Percentiles rank a stretch among this genome's conserved stretches.
Evolutionary conservation across 2,113 vertebrate species (phyloP).

Genomic region (Leucoraja erinaceus): DNA sequence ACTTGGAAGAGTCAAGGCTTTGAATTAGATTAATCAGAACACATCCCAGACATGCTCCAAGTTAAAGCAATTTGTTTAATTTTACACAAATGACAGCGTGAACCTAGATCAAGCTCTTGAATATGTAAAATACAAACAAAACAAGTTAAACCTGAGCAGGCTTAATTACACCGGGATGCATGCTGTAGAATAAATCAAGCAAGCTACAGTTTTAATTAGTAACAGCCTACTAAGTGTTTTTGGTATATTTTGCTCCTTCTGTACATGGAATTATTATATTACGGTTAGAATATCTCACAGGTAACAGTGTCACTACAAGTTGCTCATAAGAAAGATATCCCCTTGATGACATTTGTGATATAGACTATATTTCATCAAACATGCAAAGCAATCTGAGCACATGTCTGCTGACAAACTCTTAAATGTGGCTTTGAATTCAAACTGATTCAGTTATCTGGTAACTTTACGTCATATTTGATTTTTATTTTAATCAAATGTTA

Average conservation of each 20-base stretch:
- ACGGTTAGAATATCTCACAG: background rate
- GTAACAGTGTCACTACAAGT: background rate
- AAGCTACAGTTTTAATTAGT: background rate
- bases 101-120: background rate
- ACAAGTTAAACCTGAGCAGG: background rate
- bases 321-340: background rate
- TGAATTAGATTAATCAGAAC: slow-evolving; percentile 36
- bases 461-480: background rate
- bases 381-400: background rate
- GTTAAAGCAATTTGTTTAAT: slow-evolving; percentile 15
- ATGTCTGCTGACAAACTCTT: background rate
- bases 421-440: slow-evolving; percentile 8
- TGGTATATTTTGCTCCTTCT: background rate
- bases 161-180: background rate
- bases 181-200: background rate
- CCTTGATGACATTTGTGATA: background rate
- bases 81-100: background rate
- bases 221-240: background rate
- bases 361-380: background rate
- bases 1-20: slow-evolving; percentile 32
- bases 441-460: background rate
- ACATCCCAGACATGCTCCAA: slow-evolving; percentile 10
- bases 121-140: background rate
- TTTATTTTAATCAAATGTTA: background rate
- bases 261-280: background rate